phyloP scores from a whole-genome alignment of 2,113 vertebrate species.

The Semicossyphus pulcher region DNA sequence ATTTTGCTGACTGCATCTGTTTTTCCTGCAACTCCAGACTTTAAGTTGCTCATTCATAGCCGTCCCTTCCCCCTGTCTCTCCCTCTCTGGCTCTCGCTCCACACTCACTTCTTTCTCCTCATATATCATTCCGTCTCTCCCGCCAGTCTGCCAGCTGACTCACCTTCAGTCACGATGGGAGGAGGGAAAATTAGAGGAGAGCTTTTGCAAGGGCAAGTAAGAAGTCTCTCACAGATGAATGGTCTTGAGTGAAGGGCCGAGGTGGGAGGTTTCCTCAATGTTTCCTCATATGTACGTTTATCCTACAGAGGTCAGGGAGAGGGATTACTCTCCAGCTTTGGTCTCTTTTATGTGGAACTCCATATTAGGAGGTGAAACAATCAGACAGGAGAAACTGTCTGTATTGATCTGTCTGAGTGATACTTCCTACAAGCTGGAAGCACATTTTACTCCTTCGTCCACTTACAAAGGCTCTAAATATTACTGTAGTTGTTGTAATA shows the following conservation, averaged over 20 bases:
- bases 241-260: conserved; percentile 21
- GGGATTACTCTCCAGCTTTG: background rate
- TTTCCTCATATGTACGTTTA: conserved; percentile 23
- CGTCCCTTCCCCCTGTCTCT: conserved; percentile 10
- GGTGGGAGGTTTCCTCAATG: background rate
- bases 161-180: conserved; percentile 36
- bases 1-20: conserved; percentile 72
- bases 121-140: conserved; percentile 67
- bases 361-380: conserved; percentile 28
- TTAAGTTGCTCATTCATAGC: conserved; percentile 68
- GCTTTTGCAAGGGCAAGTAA: conserved; percentile 56
- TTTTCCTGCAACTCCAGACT: conserved; percentile 60
- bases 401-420: conserved; percentile 58
- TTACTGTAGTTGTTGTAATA: conserved; percentile 40
- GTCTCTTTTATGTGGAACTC: conserved; percentile 11
- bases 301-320: conserved; percentile 17
- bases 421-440: conserved; percentile 36
- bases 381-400: conserved; percentile 31
- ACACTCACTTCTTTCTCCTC: conserved; percentile 26
- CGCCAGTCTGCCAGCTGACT: conserved; percentile 54
- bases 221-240: conserved; percentile 43
- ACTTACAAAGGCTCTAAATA: conserved; percentile 24
- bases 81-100: background rate
- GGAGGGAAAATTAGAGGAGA: conserved; percentile 44
- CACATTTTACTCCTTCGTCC: conserved; percentile 19